These are phyloP conservation scores for Diarsia dahlii DNA, from an alignment of 2,888 invertebrate genomes.

Conservation along the genomic window DNA sequence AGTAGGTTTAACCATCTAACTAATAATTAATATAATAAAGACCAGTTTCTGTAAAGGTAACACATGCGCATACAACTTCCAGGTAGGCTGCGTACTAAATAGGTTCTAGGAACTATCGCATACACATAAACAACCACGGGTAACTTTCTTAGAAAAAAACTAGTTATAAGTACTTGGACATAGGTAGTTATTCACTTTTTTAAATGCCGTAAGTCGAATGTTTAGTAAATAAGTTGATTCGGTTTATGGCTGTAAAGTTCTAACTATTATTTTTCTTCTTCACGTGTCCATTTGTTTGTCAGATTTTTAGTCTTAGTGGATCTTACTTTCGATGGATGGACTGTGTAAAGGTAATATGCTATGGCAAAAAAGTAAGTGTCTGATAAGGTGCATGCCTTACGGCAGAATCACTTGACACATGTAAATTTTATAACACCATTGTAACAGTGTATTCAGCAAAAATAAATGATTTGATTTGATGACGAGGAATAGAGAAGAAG, in stretches of 20 bases:
- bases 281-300: background rate
- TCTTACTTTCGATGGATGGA: no score
- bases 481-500: no score
- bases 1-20: background rate
- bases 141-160: slow-evolving; percentile 35
- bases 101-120: slow-evolving; percentile 16
- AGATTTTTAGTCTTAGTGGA: background rate
- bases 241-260: background rate
- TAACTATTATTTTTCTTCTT: background rate
- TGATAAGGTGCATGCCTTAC: no score
- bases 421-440: no score
- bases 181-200: background rate
- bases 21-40: slow-evolving; percentile 9
- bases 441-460: no score
- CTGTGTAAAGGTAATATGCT: no score
- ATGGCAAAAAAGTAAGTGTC: no score
- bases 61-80: slow-evolving; percentile 5
- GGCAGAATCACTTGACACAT: no score
- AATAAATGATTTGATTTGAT: no score
- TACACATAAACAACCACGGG: slow-evolving; percentile 7
- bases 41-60: slow-evolving; percentile 20
- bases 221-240: background rate
- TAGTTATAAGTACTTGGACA: background rate
- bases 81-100: slow-evolving; percentile 8
- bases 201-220: background rate